Evolutionary conservation across 2,113 vertebrate species (phyloP).

Genomic region (Otus sunia): DNA sequence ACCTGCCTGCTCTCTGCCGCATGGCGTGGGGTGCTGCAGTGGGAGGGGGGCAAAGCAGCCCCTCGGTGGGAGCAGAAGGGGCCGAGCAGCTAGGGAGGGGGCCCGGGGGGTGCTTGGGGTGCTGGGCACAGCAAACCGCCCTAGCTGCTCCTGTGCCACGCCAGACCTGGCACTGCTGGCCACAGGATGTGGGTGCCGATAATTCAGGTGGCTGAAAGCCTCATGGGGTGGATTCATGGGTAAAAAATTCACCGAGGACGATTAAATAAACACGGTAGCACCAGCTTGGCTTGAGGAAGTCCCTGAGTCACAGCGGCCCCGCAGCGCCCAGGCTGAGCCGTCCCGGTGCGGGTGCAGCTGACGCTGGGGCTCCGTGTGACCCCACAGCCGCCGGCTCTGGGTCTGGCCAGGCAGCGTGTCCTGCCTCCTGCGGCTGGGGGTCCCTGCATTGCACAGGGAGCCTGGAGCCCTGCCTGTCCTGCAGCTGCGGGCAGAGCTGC

Average conservation of each 20-base stretch:
- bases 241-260: background rate
- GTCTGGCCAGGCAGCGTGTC: rapidly evolving
- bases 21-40: background rate
- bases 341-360: rapidly evolving
- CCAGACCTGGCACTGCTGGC: background rate
- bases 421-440: rapidly evolving
- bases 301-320: background rate
- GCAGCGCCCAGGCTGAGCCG: background rate
- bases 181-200: constrained; percentile 3
- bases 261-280: background rate
- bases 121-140: rapidly evolving
- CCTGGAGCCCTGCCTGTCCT: background rate
- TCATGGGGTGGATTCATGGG: background rate
- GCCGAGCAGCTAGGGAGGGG: background rate
- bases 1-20: background rate
- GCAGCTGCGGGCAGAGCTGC: background rate
- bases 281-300: background rate
- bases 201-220: background rate
- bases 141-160: rapidly evolving
- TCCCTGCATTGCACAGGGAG: background rate
- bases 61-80: background rate
- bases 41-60: background rate
- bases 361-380: rapidly evolving
- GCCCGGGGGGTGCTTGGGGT: rapidly evolving
- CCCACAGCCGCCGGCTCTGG: rapidly evolving